These are phyloP conservation scores for Eristalinus sepulchralis DNA, from an alignment of 2,888 invertebrate species.

Conservation along the genomic window DNA sequence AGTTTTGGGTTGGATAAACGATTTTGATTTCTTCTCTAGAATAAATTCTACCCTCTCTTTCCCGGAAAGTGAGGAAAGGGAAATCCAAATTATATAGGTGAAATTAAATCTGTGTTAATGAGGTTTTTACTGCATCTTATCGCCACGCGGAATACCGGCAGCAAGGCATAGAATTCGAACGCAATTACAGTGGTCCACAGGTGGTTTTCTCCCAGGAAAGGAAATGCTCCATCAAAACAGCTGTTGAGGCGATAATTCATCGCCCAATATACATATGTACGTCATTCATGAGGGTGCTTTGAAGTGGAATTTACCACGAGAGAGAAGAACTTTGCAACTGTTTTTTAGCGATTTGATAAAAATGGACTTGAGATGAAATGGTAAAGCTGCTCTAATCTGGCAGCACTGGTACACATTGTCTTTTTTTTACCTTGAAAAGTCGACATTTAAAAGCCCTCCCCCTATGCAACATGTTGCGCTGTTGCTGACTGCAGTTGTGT, in stretches of 20 bases:
- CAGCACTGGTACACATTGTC: background rate
- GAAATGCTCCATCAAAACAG: slow-evolving; percentile 43
- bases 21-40: background rate
- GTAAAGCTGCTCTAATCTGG: no score
- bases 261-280: no score
- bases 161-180: slow-evolving; percentile 37
- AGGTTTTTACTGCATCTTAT: slow-evolving; percentile 57
- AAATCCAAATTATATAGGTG: slow-evolving; percentile 61
- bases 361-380: no score
- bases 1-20: background rate
- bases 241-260: slow-evolving; percentile 46
- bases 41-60: background rate
- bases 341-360: no score
- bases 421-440: slow-evolving; percentile 40
- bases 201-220: slow-evolving; percentile 34
- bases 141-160: background rate
- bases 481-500: slow-evolving; percentile 12
- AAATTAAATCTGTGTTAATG: slow-evolving; percentile 71
- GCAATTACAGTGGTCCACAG: slow-evolving; percentile 43
- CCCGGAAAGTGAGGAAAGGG: slow-evolving; percentile 7
- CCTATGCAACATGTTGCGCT: slow-evolving; percentile 39
- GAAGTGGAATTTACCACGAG: no score
- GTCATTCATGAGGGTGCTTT: no score
- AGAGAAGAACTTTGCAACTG: no score
- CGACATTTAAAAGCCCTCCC: slow-evolving; percentile 3